These are phyloP conservation scores for Entomobrya multifasciata DNA, from an alignment of 2,888 invertebrate genomes.

Conservation along the genomic window DNA sequence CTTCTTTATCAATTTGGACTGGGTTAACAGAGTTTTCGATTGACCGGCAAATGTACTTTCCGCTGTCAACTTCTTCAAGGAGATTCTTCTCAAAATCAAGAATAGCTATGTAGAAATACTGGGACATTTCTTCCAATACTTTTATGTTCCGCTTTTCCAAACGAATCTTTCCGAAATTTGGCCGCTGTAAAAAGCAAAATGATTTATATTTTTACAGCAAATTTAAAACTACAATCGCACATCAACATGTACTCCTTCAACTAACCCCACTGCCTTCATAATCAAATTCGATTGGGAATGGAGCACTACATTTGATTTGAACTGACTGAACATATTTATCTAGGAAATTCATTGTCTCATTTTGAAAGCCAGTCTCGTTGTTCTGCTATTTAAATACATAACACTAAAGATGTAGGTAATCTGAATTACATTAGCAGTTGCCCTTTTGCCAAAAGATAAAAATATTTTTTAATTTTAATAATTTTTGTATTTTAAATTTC, in stretches of 20 bases:
- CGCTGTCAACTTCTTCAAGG: slow-evolving; percentile 17
- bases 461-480: no score
- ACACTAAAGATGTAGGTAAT: background rate
- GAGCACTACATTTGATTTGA: slow-evolving; percentile 1
- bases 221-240: background rate
- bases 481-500: no score
- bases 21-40: background rate
- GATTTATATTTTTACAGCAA: no score
- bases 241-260: background rate
- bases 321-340: background rate
- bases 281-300: slow-evolving; percentile 6
- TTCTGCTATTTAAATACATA: no score
- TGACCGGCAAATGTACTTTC: slow-evolving; percentile 25
- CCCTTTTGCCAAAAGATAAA: background rate
- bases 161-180: slow-evolving; percentile 11
- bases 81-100: slow-evolving; percentile 4
- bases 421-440: background rate
- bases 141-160: slow-evolving; percentile 4
- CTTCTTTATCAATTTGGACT: no score
- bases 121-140: background rate
- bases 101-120: background rate
- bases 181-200: slow-evolving; percentile 12
- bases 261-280: slow-evolving; percentile 36
- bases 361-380: background rate
- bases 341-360: background rate